These are phyloP conservation scores for Cebus imitator DNA, from an alignment of 2,113 vertebrate species.

Conservation along the genomic window DNA sequence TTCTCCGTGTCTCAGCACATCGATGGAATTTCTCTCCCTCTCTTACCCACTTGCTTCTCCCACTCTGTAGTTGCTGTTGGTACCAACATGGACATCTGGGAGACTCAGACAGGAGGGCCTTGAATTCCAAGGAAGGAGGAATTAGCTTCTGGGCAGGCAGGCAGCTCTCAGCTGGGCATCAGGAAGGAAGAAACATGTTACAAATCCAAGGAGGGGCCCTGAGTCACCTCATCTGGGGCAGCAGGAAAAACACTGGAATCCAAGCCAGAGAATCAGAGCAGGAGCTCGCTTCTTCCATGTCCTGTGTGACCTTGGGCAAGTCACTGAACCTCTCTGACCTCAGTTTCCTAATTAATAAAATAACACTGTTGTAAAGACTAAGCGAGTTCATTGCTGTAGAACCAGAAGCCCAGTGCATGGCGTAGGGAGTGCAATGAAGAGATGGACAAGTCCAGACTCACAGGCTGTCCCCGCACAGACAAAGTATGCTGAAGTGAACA, in stretches of 20 bases:
- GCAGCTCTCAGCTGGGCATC: background rate
- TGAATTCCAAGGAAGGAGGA: background rate
- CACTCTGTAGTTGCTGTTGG: background rate
- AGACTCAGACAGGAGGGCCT: background rate
- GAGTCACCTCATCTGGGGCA: background rate
- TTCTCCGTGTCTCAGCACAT: background rate
- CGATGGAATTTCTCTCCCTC: background rate
- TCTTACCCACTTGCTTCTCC: background rate
- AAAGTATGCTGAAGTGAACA: background rate
- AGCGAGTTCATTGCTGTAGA: background rate
- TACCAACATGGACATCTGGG: background rate
- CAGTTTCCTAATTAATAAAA: background rate
- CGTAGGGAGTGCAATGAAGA: accelerated
- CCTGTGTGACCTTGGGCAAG: background rate
- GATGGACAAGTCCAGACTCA: background rate
- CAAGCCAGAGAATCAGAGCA: background rate
- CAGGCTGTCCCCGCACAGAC: too few species aligned
- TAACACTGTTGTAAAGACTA: background rate
- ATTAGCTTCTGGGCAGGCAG: background rate
- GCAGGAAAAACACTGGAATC: background rate
- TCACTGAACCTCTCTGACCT: background rate
- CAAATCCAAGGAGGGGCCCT: background rate
- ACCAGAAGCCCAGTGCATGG: background rate
- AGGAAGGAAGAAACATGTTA: background rate
- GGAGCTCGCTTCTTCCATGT: background rate